phyloP scores from a whole-genome alignment of 2,113 vertebrate species.

The Electrona antarctica region DNA sequence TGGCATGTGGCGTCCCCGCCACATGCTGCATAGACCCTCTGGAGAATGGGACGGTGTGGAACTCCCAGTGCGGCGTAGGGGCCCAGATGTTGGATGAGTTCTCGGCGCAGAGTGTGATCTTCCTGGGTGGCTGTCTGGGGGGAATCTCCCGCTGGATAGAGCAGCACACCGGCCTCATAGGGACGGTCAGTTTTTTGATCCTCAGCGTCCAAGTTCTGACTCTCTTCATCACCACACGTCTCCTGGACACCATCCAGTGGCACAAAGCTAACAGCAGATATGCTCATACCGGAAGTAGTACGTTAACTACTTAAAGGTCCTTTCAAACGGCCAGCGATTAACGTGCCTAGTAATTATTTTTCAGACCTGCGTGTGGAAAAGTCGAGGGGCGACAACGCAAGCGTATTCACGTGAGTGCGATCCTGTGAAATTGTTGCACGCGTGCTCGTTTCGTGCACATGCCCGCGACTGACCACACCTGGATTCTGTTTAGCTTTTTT shows the following conservation, averaged over 20 bases:
- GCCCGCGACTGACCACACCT: too few relatives aligned
- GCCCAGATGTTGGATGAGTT: constrained; percentile 76
- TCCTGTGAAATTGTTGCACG: too few relatives aligned
- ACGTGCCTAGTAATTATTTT: too few relatives aligned
- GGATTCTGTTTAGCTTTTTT: too few relatives aligned
- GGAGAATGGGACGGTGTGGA: constrained; percentile 81
- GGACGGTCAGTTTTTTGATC: background rate
- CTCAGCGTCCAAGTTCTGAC: constrained; percentile 76
- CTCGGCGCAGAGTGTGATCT: constrained; percentile 70
- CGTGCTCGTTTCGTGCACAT: too few relatives aligned
- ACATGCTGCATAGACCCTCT: constrained; percentile 87
- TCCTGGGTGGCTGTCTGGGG: constrained; percentile 81
- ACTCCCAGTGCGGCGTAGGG: constrained; percentile 84
- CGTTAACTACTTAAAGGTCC: too few relatives aligned
- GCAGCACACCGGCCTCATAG: constrained; percentile 59
- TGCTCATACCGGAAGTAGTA: too few relatives aligned
- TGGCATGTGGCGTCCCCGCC: constrained; percentile 87
- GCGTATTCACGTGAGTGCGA: too few relatives aligned
- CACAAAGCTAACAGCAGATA: constrained; percentile 34
- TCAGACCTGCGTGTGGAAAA: too few relatives aligned
- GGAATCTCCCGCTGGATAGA: constrained; percentile 80
- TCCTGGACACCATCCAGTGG: constrained; percentile 73
- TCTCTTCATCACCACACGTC: constrained; percentile 70
- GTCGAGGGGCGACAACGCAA: too few relatives aligned
- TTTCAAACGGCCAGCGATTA: too few relatives aligned